These are phyloP conservation scores for Nothoprocta pentlandii DNA, from an alignment of 2,113 vertebrate species.

Conservation along the genomic window DNA sequence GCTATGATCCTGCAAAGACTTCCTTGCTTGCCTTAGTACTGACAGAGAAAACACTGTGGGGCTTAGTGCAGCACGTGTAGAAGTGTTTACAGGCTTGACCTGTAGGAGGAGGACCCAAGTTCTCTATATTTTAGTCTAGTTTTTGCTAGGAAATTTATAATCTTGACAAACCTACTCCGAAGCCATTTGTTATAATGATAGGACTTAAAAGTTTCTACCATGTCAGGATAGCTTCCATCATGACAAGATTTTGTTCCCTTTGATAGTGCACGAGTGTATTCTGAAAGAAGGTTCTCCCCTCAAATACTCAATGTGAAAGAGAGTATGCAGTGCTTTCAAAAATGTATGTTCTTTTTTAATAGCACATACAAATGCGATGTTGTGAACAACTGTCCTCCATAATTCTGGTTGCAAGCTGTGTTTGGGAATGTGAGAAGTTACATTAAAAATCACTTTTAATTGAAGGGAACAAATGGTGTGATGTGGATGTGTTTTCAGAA, in stretches of 20 bases:
- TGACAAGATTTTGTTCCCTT: neutral
- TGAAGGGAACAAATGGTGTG: neutral
- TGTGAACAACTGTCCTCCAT: neutral
- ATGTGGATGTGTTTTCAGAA: neutral
- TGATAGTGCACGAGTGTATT: neutral
- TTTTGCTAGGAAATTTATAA: neutral
- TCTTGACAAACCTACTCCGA: neutral
- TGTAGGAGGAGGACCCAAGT: constrained; percentile 22
- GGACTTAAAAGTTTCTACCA: neutral
- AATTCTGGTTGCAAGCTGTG: neutral
- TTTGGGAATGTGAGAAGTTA: neutral
- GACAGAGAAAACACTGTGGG: neutral
- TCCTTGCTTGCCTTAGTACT: constrained; percentile 51
- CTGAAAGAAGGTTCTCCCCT: neutral
- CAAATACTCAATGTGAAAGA: neutral
- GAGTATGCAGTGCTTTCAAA: neutral
- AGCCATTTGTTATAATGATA: neutral
- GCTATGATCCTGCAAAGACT: constrained; percentile 19
- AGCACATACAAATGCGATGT: neutral
- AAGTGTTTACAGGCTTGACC: neutral
- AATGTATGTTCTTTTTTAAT: neutral
- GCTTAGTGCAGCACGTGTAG: neutral
- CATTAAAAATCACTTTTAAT: neutral
- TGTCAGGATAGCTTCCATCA: neutral
- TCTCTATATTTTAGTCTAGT: neutral